Conservation (phyloP, 2,113 vertebrate species). For the Clinocottus analis region DNA sequence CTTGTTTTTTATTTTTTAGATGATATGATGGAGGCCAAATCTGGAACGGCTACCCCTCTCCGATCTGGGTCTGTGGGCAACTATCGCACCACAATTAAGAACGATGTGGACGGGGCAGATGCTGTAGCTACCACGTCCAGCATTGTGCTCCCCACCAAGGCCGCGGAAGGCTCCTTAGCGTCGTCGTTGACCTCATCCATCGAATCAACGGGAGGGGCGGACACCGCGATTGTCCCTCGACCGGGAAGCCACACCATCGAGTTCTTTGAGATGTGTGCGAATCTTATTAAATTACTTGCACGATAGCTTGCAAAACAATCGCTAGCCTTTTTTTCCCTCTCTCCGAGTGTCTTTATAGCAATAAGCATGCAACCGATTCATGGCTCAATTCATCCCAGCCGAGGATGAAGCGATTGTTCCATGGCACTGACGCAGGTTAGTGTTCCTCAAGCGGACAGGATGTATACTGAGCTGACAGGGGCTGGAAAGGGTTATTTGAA, state of each 20-base stretch:
- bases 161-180: slow-evolving; percentile 88
- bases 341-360: slow-evolving; percentile 92
- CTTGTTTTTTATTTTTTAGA: slow-evolving; percentile 81
- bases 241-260: slow-evolving; percentile 98
- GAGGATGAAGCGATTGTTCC: slow-evolving; percentile 85
- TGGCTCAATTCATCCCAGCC: slow-evolving; percentile 88
- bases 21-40: slow-evolving; percentile 93
- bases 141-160: slow-evolving; percentile 78
- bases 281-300: slow-evolving; percentile 99
- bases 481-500: slow-evolving; percentile 59
- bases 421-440: slow-evolving; percentile 85
- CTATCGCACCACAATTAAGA: slow-evolving; percentile 89
- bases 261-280: slow-evolving; percentile 99
- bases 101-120: slow-evolving; percentile 86
- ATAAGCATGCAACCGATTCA: slow-evolving; percentile 94
- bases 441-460: slow-evolving; percentile 72
- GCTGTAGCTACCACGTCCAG: slow-evolving; percentile 74
- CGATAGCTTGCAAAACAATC: slow-evolving; percentile 87
- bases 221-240: slow-evolving; percentile 81
- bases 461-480: slow-evolving; percentile 59
- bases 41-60: slow-evolving; percentile 93
- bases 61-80: slow-evolving; percentile 94
- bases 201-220: slow-evolving; percentile 89
- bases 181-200: slow-evolving; percentile 93
- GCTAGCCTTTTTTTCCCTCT: slow-evolving; percentile 79